Evolutionary conservation across 2,888 invertebrate species (phyloP).

Genomic region (Drosophila helvetica): DNA sequence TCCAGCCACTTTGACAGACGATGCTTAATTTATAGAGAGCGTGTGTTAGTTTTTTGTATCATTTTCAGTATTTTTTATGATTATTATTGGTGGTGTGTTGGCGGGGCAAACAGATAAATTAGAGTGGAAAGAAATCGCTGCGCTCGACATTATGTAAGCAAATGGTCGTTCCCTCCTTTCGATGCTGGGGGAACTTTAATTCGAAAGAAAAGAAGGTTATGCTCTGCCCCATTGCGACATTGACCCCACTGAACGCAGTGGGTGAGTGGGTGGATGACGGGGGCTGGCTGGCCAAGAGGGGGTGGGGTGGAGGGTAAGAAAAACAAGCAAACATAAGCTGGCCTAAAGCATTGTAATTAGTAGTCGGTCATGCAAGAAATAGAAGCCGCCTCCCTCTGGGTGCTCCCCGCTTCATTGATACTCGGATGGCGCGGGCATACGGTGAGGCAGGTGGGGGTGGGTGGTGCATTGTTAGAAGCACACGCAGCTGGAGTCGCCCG

Average conservation of each 20-base stretch:
- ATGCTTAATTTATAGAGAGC: slow-evolving; percentile 63
- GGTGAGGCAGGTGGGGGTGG: slow-evolving; percentile 14
- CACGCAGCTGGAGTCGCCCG: slow-evolving; percentile 69
- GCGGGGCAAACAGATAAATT: slow-evolving; percentile 58
- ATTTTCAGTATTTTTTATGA: slow-evolving; percentile 25
- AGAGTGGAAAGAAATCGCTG: slow-evolving; percentile 26
- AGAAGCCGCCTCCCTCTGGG: slow-evolving; percentile 49
- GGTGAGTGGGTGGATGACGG: slow-evolving; percentile 17
- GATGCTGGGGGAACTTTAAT: slow-evolving; percentile 23
- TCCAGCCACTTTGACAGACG: slow-evolving; percentile 65
- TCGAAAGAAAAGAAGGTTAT: slow-evolving; percentile 28
- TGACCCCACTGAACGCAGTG: slow-evolving; percentile 67
- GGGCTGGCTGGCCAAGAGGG: slow-evolving; percentile 5
- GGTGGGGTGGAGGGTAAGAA: slow-evolving; percentile 13
- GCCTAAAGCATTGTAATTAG: slow-evolving; percentile 74
- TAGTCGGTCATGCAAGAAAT: slow-evolving; percentile 82
- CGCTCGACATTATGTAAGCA: slow-evolving; percentile 39
- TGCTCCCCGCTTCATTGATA: slow-evolving; percentile 73
- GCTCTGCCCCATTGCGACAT: slow-evolving; percentile 68
- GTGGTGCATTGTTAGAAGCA: slow-evolving; percentile 50
- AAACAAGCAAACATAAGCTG: slow-evolving; percentile 40
- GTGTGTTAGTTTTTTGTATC: slow-evolving; percentile 23
- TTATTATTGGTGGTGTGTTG: slow-evolving; percentile 55
- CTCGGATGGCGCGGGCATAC: slow-evolving; percentile 24
- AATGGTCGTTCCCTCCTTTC: slow-evolving; percentile 11